Evolutionary conservation across 1,140 invertebrate genomes (phyloP), one percentile per base, ranked within the genome.

Genomic region (Heliconius melpomene): DNA sequence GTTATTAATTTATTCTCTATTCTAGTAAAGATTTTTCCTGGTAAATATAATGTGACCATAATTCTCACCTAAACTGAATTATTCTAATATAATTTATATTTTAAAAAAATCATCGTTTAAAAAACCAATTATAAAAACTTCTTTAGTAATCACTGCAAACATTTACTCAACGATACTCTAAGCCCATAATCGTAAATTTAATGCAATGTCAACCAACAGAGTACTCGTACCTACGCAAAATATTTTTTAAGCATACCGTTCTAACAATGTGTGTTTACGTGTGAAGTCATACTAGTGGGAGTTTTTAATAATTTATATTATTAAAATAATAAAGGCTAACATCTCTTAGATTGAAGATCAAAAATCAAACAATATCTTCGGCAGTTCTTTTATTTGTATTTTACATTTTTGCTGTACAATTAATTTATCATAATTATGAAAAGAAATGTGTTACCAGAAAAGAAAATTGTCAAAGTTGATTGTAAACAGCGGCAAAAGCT

Each of bases 381-480:
- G 32, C 32, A 36, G 32, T 36, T 36, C 32, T 36, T 36, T 36
- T 36, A 0, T 36, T 36, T 36, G 6, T 36, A n/a, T n/a, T n/a
- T n/a, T n/a, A n/a, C n/a, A n/a, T n/a, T n/a, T n/a, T n/a, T n/a
- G 85, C 75, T 32, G 81, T 88, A 2, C 87, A 90, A 40, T 91
- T 91, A 0, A 90, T 94, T 57, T 88, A 84, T 76, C 89, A 91
- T 79, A n/a, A n/a, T n/a, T n/a, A 90, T 94, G 38, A 90, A 83
- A 52, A 89, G 89, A 23, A 94, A 94, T 83, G 77, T 84, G 46
- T 76, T 88, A n/a, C 74, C 71, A 71, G 88, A 89, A 46, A 89
- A 87, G 76, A 90, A 87, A 84, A 75, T 36, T 29, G 85, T 89
- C 13, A 91, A 89, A 85, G 88, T 92, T n/a, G 86, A 91, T 80